phyloP scores from a whole-genome alignment of 2,797 vertebrate species.

The Sebastiscus albofasciatus region DNA sequence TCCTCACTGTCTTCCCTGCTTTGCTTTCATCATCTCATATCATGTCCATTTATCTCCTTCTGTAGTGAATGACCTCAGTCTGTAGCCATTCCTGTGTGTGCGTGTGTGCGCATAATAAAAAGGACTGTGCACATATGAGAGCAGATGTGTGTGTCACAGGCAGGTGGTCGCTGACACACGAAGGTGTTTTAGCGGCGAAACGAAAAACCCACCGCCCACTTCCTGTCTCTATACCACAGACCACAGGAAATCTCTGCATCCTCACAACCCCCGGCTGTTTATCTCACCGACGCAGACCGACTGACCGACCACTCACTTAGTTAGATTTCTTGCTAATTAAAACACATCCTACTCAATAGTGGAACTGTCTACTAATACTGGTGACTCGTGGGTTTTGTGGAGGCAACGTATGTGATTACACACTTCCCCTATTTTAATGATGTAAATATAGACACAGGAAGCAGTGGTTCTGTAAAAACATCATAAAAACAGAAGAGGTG shows the following conservation, averaged over 20 bases:
- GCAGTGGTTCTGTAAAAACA: background rate
- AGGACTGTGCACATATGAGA: too few relatives aligned
- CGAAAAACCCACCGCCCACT: conserved; percentile 45
- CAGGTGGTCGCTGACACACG: conserved; percentile 52
- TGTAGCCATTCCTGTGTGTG: conserved; percentile 3
- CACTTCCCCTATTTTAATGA: background rate
- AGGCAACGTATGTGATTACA: background rate
- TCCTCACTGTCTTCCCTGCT: conserved; percentile 52
- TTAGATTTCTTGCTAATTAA: conserved; percentile 14
- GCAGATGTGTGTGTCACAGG: background rate
- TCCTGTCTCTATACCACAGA: conserved; percentile 54
- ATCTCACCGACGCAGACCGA: conserved; percentile 1
- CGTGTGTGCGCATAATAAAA: background rate
- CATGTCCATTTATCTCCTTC: conserved; percentile 45
- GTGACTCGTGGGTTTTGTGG: conserved; percentile 19
- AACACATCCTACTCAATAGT: conserved; percentile 2
- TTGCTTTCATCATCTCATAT: conserved; percentile 42
- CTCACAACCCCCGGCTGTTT: conserved; percentile 10
- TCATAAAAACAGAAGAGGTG: background rate
- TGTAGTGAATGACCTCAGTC: conserved; percentile 52
- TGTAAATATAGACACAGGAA: background rate
- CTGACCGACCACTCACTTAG: conserved; percentile 8
- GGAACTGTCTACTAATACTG: background rate
- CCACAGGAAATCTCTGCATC: conserved; percentile 61
- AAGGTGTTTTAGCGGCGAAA: conserved; percentile 27